phyloP scores from a whole-genome alignment of 2,113 vertebrate genomes.

The Phrynosoma blainvillii region DNA sequence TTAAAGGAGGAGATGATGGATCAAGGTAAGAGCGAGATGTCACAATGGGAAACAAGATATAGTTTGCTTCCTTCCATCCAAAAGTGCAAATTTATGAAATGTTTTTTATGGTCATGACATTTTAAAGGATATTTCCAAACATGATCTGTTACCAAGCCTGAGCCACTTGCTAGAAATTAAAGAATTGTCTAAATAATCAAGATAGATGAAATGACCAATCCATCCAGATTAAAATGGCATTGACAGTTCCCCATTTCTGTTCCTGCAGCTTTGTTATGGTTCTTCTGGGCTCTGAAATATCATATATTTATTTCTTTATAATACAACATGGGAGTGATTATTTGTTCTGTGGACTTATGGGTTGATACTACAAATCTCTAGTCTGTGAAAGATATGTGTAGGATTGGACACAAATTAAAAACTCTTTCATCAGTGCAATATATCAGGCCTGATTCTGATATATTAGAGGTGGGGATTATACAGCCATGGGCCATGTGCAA shows the following conservation, averaged over 20 bases:
- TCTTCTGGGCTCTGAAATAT: background rate
- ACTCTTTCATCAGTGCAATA: background rate
- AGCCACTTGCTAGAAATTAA: conserved; percentile 5
- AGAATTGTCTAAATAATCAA: background rate
- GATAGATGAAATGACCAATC: background rate
- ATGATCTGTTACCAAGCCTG: conserved; percentile 2
- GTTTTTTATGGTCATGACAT: background rate
- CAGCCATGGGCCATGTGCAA: background rate
- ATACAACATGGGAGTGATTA: background rate
- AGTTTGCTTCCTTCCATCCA: background rate
- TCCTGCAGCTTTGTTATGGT: background rate
- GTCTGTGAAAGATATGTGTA: background rate
- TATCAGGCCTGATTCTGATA: background rate
- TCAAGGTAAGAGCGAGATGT: background rate
- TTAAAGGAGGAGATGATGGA: conserved; percentile 4
- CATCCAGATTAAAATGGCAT: background rate
- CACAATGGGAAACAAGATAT: background rate
- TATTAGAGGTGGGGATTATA: background rate
- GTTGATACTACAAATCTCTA: background rate
- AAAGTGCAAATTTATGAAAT: background rate
- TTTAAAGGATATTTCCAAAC: background rate
- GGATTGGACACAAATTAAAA: background rate
- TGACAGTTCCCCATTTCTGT: background rate
- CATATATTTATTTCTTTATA: background rate
- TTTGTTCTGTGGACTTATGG: too few species aligned